These are phyloP conservation scores for Campoletis raptor DNA, from an alignment of 2,888 invertebrate species.

Conservation along the genomic window DNA sequence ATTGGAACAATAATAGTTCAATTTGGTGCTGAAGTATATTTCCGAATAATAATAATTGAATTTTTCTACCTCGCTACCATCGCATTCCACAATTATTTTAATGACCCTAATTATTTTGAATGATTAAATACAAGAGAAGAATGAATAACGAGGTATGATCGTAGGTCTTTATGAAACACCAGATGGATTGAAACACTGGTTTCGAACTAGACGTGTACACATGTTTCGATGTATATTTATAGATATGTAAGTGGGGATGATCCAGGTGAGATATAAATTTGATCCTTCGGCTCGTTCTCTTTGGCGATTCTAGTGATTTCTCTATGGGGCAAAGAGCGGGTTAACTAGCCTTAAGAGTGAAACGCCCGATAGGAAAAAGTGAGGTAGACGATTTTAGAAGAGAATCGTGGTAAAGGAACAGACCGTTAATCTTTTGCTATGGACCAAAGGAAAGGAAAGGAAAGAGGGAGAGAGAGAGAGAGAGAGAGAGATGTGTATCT, in stretches of 20 bases:
- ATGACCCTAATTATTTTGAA: conserved; percentile 37
- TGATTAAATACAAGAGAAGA: conserved; percentile 2
- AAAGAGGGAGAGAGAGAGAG: conserved; percentile 51
- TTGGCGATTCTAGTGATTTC: conserved; percentile 57
- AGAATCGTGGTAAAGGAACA: conserved; percentile 39
- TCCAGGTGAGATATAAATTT: conserved; percentile 67
- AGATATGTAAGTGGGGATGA: conserved; percentile 38
- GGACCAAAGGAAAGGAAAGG: conserved; percentile 31
- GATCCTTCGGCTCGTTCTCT: conserved; percentile 41
- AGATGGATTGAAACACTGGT: conserved; percentile 43
- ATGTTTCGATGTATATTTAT: background rate
- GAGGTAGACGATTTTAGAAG: conserved; percentile 21
- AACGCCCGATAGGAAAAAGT: conserved; percentile 37
- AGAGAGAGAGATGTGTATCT: conserved; percentile 45
- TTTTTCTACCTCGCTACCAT: background rate
- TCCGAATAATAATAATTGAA: background rate
- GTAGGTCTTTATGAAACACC: conserved; percentile 4
- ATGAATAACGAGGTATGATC: conserved; percentile 39
- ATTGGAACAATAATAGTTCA: too few species aligned
- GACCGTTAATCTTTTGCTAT: conserved; percentile 61
- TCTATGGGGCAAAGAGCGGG: conserved; percentile 46
- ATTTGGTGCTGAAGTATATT: background rate
- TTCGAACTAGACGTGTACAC: background rate
- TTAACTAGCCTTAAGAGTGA: conserved; percentile 45
- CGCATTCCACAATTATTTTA: background rate